Base-by-base conservation (phyloP, 2,113 vertebrate genomes). In the Tragelaphus strepsiceros region DNA sequence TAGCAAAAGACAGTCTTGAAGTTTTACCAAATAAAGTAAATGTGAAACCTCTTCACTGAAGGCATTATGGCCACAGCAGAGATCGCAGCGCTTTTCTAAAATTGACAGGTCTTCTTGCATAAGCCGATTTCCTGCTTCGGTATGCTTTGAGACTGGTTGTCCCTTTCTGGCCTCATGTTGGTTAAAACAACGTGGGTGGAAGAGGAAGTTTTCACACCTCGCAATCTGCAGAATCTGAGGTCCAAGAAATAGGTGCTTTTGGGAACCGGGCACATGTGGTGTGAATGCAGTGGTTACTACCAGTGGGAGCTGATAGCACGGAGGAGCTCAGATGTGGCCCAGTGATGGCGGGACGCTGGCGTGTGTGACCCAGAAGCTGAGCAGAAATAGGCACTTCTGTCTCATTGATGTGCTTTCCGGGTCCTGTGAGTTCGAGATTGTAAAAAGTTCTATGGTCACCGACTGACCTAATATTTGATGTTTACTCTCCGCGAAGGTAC, bases 171-270 rank as follows among this genome's bases (percentile, higher is more conserved):
- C 59, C 58, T 94, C 88, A 19, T 93, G 59, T 91, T 86, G 74
- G 87, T 94, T 97, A 94, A 97, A 94, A 62, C 80, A 78, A 51
- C 80, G 96, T 95, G 95, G 91, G 93, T 91, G 54, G 93, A 84
- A 90, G 93, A 81, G 80, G 95, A 90, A 91, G 85, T 58, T 95
- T 95, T 97, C 88, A 85, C 96, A 95, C 64, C 81, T 92, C 64
- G 59, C 88, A 88, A 30, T 96, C 81, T 97, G 64, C n/a, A 97
- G 88, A 94, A 93, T 96, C 92, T 93, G 90, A 89, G 80, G 95
- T 96, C 92, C 85, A 56, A 92, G 88, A 97, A 95, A 30, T 96
- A 94, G 74, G 46, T 98, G 87, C 83, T 97, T 19, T 96, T 97
- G 90, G 96, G 90, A 98, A 88, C 62, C 71, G 80, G 88, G 94